Evolutionary conservation across 2,888 invertebrate genomes (phyloP).

Genomic region (Endotricha flammealis): DNA sequence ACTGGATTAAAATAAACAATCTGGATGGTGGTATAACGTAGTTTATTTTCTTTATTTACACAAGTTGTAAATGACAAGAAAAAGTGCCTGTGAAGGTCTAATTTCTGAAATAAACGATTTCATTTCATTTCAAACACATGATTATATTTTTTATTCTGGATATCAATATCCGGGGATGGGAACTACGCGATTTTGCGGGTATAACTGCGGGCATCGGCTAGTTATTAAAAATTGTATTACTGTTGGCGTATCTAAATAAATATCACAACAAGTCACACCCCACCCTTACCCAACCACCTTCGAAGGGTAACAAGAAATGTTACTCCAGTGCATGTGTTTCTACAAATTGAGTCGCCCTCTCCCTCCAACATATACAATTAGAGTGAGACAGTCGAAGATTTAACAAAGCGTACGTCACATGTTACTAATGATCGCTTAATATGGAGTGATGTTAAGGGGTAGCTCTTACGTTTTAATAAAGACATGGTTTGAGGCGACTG

Average conservation of each 20-base stretch:
- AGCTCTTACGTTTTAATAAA: constrained; percentile 13
- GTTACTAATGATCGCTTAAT: constrained; percentile 62
- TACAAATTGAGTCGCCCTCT: constrained; percentile 25
- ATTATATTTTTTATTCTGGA: too few species aligned
- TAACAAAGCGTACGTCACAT: constrained; percentile 59
- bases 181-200: too few species aligned
- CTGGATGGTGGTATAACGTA: too few species aligned
- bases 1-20: too few species aligned
- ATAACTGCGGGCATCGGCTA: background rate
- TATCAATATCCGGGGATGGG: too few species aligned
- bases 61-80: too few species aligned
- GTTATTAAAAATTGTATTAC: too few species aligned
- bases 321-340: constrained; percentile 32
- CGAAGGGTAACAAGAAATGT: constrained; percentile 21
- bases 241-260: background rate
- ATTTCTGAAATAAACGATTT: too few species aligned
- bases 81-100: too few species aligned
- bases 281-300: constrained; percentile 6
- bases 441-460: constrained; percentile 49
- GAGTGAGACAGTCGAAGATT: constrained; percentile 40
- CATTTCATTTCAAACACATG: too few species aligned
- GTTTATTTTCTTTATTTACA: too few species aligned
- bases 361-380: constrained; percentile 23
- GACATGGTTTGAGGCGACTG: background rate
- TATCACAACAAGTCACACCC: constrained; percentile 1